These are phyloP conservation scores for Pantherophis alleghaniensis DNA, from an alignment of 2,797 vertebrate genomes.

Conservation along the genomic window DNA sequence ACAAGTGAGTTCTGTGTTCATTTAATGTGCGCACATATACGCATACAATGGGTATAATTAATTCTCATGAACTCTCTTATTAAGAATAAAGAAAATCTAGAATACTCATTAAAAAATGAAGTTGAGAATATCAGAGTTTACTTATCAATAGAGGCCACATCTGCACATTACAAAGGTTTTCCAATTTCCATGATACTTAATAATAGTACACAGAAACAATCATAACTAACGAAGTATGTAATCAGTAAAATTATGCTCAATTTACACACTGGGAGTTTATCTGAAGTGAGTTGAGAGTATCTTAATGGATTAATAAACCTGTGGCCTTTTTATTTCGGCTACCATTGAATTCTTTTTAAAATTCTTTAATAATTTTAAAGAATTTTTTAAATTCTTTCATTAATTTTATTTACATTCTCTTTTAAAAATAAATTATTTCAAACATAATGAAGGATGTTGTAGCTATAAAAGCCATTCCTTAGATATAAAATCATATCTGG, in stretches of 20 bases:
- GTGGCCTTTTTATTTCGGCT: background rate
- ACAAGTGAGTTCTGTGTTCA: slow-evolving; percentile 85
- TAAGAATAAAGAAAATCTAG: background rate
- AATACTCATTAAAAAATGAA: background rate
- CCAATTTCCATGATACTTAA: background rate
- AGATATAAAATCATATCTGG: background rate
- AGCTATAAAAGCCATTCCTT: background rate
- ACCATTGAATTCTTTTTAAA: background rate
- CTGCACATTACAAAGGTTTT: background rate
- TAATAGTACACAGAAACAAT: background rate
- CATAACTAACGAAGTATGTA: background rate
- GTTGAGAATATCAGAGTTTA: background rate
- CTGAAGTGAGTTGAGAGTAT: background rate
- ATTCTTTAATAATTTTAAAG: background rate
- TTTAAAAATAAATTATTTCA: background rate
- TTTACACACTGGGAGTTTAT: background rate
- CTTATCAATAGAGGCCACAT: background rate
- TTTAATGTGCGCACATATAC: too few relatives aligned
- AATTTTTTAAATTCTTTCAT: background rate
- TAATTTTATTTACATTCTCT: background rate
- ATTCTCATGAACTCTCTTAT: background rate
- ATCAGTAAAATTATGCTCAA: background rate
- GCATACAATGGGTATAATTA: background rate
- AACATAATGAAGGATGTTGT: background rate
- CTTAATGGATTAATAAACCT: background rate